Evolutionary conservation across 2,888 invertebrate genomes (phyloP), one percentile per base, ranked within the genome.

Genomic region (Hydroisotoma schaefferi): DNA sequence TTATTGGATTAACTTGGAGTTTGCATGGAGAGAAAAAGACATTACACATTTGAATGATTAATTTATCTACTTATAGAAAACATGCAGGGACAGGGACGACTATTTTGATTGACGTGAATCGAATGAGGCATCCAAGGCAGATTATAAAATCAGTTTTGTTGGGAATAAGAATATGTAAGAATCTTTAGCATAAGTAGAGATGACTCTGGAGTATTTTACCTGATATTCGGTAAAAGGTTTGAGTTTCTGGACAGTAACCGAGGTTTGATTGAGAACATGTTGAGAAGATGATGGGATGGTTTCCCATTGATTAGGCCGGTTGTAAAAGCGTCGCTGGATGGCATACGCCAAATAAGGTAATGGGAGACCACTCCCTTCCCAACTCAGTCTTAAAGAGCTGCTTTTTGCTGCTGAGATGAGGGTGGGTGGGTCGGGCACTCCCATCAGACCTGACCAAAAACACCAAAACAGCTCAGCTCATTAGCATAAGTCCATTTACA

Each of bases 161-260:
- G n/a, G n/a, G n/a, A n/a, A n/a, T n/a, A n/a, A n/a, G n/a, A n/a
- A n/a, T n/a, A n/a, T n/a, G n/a, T n/a, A n/a, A n/a, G n/a, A n/a
- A n/a, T n/a, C n/a, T n/a, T n/a, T n/a, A n/a, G n/a, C n/a, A n/a
- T n/a, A n/a, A n/a, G n/a, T n/a, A n/a, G n/a, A n/a, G n/a, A n/a
- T n/a, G n/a, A n/a, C n/a, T n/a, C n/a, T n/a, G n/a, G n/a, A n/a
- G n/a, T n/a, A n/a, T n/a, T 49, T 20, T 79, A 94, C 94, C 81
- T 87, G 84, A 76, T 94, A 94, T 75, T 88, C 90, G 1, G 92
- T 89, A 75, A 90, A 94, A 0, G 94, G 93, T 69, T 87, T 85
- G 51, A 94, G 80, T 70, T 87, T 85, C 68, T 87, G 85, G 8
- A 94, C 85, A 26, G 83, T 82, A 58, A 69, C 64, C 23, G 61